These are phyloP conservation scores for Lucinisca nassula DNA, from an alignment of 2,888 invertebrate species.

Conservation along the genomic window DNA sequence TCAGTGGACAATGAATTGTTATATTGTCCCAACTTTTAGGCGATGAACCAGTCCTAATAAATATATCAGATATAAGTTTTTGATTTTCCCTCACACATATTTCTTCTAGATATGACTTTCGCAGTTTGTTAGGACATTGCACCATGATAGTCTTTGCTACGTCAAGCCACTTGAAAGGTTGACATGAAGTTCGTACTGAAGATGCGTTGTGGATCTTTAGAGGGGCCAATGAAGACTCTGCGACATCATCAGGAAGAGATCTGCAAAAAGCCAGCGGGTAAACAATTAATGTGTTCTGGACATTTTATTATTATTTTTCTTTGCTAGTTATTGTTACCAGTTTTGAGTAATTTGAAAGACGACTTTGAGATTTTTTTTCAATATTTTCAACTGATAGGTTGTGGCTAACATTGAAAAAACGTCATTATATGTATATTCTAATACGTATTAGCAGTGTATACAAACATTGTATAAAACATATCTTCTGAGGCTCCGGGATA, in stretches of 20 bases:
- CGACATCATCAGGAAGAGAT: slow-evolving; percentile 65
- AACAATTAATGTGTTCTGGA: too few relatives aligned
- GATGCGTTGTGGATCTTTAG: slow-evolving; percentile 57
- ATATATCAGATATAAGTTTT: slow-evolving; percentile 67
- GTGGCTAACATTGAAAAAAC: too few relatives aligned
- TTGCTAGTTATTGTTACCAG: too few relatives aligned
- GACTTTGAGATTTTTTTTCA: too few relatives aligned
- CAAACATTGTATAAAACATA: too few relatives aligned
- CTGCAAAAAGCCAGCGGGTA: too few relatives aligned
- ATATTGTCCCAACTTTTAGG: slow-evolving; percentile 54
- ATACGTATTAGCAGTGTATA: too few relatives aligned
- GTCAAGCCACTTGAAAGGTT: slow-evolving; percentile 66
- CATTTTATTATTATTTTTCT: too few relatives aligned
- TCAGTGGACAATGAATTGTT: slow-evolving; percentile 62
- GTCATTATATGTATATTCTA: too few relatives aligned
- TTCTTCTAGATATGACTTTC: slow-evolving; percentile 59
- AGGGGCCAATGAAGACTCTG: slow-evolving; percentile 62
- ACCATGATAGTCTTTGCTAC: slow-evolving; percentile 54
- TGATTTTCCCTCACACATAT: slow-evolving; percentile 61
- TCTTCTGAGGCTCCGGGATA: too few relatives aligned
- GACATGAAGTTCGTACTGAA: slow-evolving; percentile 57
- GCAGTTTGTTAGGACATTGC: slow-evolving; percentile 59
- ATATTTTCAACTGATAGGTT: too few relatives aligned
- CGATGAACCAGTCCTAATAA: slow-evolving; percentile 46
- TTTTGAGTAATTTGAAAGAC: too few relatives aligned